A percentile compares a stretch with the other conserved stretches of the same genome.
Evolutionary conservation across 2,113 vertebrate genomes (phyloP).

Genomic region (Crotophaga sulcirostris): DNA sequence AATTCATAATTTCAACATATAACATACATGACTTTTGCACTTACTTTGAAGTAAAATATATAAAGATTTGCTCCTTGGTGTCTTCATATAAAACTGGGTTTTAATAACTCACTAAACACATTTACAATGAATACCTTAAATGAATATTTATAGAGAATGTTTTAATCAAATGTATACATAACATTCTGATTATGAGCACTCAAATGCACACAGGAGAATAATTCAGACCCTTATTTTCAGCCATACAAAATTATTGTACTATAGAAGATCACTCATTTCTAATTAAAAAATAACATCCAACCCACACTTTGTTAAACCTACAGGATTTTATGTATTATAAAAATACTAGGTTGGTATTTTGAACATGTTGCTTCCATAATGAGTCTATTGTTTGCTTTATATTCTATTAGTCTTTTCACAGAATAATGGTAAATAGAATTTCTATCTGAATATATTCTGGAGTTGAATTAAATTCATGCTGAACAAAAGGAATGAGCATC

Average conservation of each 20-base stretch:
- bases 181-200: neutral
- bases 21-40: neutral
- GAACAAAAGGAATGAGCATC: neutral
- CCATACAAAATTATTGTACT: neutral
- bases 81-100: neutral
- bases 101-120: neutral
- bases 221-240: neutral
- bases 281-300: neutral
- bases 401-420: conserved; percentile 13
- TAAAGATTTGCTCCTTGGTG: neutral
- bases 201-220: neutral
- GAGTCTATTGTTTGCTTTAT: conserved; percentile 4
- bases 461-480: neutral
- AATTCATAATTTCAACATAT: neutral
- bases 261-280: neutral
- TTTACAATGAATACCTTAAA: neutral
- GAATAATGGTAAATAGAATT: conserved; percentile 19
- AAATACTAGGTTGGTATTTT: neutral
- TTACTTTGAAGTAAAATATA: neutral
- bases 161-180: neutral
- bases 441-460: neutral
- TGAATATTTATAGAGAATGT: neutral
- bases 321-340: neutral
- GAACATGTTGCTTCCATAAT: neutral
- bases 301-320: neutral